Base-by-base conservation (phyloP, 2,888 invertebrate species). In the Synanthedon andrenaeformis region DNA sequence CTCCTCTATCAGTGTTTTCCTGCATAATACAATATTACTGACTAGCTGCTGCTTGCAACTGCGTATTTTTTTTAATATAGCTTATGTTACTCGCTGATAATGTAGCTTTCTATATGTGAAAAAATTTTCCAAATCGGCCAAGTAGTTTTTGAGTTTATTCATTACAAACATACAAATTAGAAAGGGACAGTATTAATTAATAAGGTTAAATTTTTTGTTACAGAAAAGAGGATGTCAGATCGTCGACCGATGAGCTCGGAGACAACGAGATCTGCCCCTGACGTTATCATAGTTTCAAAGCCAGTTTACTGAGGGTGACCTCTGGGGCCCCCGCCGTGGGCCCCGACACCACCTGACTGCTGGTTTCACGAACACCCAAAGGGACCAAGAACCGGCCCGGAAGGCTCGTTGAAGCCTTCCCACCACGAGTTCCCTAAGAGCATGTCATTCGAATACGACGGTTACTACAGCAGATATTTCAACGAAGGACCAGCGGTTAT, bases 231-330 rank as follows among this genome's bases (percentile, higher is more conserved):
- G 64, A 64, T 74, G 12, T 59, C 71, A 0, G 85, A 86, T 51
- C 86, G 90, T 49, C 85, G 92, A 52, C 93, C 94, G 51, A 94
- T 93, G 81, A 94, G 94, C 80, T 92, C 92, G 56, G 93, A 95
- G 73, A 95, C 95, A 55, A 94, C 95, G 56, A 94, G 95, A 69
- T 95, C 96, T 55, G 96, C 96, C 1, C 96, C 96, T 52, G 96
- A 96, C 79, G 96, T 96, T 67, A 95, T 96, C 72, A 95, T 95
- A 13, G 87, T 87, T 14, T 86, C 87, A 57, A 86, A 87, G 56
- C 86, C 85, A 82, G 76, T 86, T 87, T 84, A 86, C 87, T 87
- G 87, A 87, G 82, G 78, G 61, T 74, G 83, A 85, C 85, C 82
- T 58, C 65, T 74, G 86, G 86, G 87, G 85, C 85, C 82, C 77